A percentile compares a stretch with the other conserved stretches of the same genome.
These are phyloP conservation scores for Cephus sareptanus DNA, from an alignment of 2,888 invertebrate species.

Conservation along the genomic window DNA sequence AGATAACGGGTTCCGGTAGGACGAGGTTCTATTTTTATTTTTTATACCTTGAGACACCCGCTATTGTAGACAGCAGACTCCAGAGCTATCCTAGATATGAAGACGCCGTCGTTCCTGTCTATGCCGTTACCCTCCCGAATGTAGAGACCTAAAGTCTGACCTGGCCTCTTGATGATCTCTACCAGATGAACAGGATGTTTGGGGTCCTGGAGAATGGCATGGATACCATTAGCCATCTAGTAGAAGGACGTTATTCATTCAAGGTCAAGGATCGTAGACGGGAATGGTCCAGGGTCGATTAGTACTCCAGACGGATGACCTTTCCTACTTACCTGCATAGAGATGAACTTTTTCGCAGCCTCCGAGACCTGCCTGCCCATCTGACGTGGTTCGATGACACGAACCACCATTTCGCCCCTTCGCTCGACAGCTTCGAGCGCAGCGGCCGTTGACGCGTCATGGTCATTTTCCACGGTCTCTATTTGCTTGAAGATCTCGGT, in stretches of 20 bases:
- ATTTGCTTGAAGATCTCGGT: slow-evolving; percentile 97
- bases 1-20: neutral
- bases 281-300: neutral
- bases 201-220: slow-evolving; percentile 69
- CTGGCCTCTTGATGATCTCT: slow-evolving; percentile 98
- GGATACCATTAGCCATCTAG: slow-evolving; percentile 12
- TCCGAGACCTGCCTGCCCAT: slow-evolving; percentile 89
- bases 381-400: slow-evolving; percentile 88
- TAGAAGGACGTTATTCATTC: slow-evolving; percentile 5
- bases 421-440: slow-evolving; percentile 93
- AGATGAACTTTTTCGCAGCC: slow-evolving; percentile 87
- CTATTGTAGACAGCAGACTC: slow-evolving; percentile 98
- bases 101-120: slow-evolving; percentile 94
- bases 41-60: slow-evolving; percentile 86
- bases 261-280: neutral
- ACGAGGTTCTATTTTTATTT: neutral
- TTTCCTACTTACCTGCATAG: slow-evolving; percentile 73
- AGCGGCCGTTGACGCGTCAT: slow-evolving; percentile 92
- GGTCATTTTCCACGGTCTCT: slow-evolving; percentile 96
- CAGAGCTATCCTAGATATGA: slow-evolving; percentile 95
- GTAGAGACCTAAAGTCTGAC: slow-evolving; percentile 97
- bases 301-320: neutral
- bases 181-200: slow-evolving; percentile 89
- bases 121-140: slow-evolving; percentile 99
- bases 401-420: slow-evolving; percentile 94